A percentile compares a stretch with the other conserved stretches of the same genome.
These are phyloP conservation scores for Meles meles DNA, from an alignment of 2,113 vertebrate genomes.

Conservation along the genomic window DNA sequence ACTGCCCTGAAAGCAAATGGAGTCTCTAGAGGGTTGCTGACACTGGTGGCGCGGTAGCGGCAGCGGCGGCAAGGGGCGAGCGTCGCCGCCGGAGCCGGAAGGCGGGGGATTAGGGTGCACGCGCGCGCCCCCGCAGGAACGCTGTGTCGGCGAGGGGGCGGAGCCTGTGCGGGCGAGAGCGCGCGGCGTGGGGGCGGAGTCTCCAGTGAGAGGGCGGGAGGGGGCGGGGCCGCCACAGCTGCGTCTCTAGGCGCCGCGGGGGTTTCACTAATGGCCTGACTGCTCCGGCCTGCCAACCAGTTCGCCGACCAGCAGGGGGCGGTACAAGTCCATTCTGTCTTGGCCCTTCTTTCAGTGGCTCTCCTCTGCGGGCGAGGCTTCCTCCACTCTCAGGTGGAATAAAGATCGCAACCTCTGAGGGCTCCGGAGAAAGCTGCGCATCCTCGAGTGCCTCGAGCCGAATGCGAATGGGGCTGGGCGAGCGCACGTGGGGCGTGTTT, in stretches of 20 bases:
- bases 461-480: background rate
- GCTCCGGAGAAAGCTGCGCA: background rate
- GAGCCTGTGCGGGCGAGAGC: slow-evolving; percentile 39
- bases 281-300: rapidly evolving
- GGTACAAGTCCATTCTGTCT: background rate
- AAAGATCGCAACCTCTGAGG: background rate
- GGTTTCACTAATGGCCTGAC: rapidly evolving
- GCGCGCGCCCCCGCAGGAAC: slow-evolving; percentile 69
- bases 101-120: slow-evolving; percentile 69
- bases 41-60: background rate
- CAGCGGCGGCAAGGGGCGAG: rapidly evolving
- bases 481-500: slow-evolving; percentile 71
- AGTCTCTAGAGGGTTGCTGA: background rate
- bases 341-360: background rate
- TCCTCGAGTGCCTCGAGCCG: rapidly evolving
- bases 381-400: background rate
- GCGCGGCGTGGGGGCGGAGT: slow-evolving; percentile 37
- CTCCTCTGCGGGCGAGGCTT: background rate
- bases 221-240: background rate
- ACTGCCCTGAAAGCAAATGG: slow-evolving; percentile 2
- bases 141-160: slow-evolving; percentile 54
- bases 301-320: background rate
- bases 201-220: background rate
- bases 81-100: slow-evolving; percentile 69
- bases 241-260: rapidly evolving